Conservation (phyloP, 2,888 invertebrate genomes). For the Aplocera efformata region DNA sequence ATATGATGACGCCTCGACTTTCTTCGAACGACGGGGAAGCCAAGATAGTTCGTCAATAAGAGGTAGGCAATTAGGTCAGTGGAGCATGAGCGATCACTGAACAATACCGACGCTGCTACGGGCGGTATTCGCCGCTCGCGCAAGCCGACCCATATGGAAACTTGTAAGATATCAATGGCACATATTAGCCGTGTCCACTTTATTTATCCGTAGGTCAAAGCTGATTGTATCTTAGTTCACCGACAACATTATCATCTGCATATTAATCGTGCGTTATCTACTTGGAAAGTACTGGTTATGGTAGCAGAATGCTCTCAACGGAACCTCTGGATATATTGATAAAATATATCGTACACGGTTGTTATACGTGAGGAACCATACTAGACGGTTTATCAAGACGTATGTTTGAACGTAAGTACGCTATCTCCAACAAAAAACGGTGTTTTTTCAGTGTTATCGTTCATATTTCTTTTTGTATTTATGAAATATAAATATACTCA, state of each 20-base stretch:
- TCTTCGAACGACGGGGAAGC: constrained; percentile 55
- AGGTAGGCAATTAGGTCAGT: constrained; percentile 72
- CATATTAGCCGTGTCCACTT: constrained; percentile 34
- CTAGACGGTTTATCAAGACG: constrained; percentile 39
- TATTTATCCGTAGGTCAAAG: constrained; percentile 31
- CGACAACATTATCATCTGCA: constrained; percentile 15
- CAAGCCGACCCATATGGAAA: constrained; percentile 27
- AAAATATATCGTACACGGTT: constrained; percentile 43
- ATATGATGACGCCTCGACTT: constrained; percentile 14
- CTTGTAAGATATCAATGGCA: constrained; percentile 41
- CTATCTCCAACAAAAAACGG: constrained; percentile 3
- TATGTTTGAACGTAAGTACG: constrained; percentile 1
- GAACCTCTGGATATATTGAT: constrained; percentile 38
- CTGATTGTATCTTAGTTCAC: constrained; percentile 20
- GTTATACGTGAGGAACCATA: constrained; percentile 44
- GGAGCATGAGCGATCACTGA: constrained; percentile 60
- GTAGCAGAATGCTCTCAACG: constrained; percentile 37
- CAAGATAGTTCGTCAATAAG: constrained; percentile 76
- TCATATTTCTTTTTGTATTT: background rate
- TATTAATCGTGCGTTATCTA: constrained; percentile 32
- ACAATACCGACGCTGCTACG: constrained; percentile 47
- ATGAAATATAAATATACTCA: background rate
- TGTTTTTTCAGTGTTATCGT: background rate
- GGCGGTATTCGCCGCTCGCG: constrained; percentile 29
- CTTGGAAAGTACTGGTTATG: constrained; percentile 10